These are phyloP conservation scores for Spatula clypeata DNA, from an alignment of 2,797 vertebrate species.

Conservation along the genomic window DNA sequence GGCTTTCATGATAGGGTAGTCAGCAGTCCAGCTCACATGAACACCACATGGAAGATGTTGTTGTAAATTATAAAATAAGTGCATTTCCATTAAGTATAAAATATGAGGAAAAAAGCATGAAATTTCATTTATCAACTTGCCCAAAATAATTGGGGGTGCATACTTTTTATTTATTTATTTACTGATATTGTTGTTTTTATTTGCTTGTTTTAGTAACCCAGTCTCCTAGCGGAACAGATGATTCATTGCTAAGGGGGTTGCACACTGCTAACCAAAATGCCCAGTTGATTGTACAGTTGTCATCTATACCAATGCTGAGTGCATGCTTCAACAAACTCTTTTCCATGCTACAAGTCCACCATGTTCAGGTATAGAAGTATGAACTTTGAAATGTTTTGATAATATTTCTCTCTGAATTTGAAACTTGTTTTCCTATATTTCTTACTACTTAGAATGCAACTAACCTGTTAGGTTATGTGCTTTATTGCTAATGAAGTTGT, in stretches of 20 bases:
- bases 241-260: conserved; percentile 93
- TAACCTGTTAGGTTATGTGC: background rate
- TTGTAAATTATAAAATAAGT: background rate
- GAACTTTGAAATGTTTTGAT: background rate
- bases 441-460: background rate
- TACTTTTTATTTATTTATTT: conserved; percentile 26
- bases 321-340: conserved; percentile 99
- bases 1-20: background rate
- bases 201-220: conserved; percentile 87
- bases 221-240: conserved; percentile 94
- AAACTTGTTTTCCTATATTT: background rate
- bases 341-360: conserved; percentile 98
- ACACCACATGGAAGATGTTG: background rate
- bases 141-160: background rate
- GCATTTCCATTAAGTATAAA: background rate
- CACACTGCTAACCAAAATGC: conserved; percentile 88
- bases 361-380: conserved; percentile 91
- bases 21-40: background rate
- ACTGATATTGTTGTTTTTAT: no score
- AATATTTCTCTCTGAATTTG: background rate
- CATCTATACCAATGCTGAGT: conserved; percentile 96
- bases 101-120: background rate
- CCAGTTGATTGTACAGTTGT: conserved; percentile 90
- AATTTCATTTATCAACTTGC: background rate
- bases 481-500: background rate